phyloP scores from a whole-genome alignment of 2,888 invertebrate species.

The Phaedon cochleariae region DNA sequence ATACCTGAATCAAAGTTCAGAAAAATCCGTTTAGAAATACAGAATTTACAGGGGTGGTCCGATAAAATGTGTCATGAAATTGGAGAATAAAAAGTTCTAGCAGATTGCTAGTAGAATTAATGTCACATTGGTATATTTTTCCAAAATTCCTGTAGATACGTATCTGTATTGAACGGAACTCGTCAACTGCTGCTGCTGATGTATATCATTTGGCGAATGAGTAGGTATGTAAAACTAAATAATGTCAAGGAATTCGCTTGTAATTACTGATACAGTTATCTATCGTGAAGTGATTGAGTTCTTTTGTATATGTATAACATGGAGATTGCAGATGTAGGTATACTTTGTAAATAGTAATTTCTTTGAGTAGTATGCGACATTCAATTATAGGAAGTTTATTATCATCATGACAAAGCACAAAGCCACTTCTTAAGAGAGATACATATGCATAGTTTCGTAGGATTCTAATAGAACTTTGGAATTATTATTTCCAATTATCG shows the following conservation, averaged over 20 bases:
- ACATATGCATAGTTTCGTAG: background rate
- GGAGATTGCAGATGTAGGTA: no score
- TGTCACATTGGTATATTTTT: no score
- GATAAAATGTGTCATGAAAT: no score
- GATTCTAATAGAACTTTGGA: no score
- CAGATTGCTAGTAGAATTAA: no score
- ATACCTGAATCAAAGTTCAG: no score
- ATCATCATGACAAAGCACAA: background rate
- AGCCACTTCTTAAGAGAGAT: background rate
- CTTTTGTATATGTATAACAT: background rate
- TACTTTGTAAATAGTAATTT: background rate
- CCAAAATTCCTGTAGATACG: no score
- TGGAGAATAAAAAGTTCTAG: no score
- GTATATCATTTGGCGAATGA: background rate
- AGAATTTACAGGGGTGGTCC: no score
- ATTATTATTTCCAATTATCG: no score
- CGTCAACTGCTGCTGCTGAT: background rate
- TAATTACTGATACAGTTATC: background rate
- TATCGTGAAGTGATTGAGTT: background rate
- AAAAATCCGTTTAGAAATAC: no score
- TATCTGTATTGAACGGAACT: no score
- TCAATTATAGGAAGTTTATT: background rate
- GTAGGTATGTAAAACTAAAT: background rate
- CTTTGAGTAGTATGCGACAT: background rate
- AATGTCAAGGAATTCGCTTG: background rate